Conservation (phyloP, 2,888 invertebrate species). For the Pogonocherus hispidulus region DNA sequence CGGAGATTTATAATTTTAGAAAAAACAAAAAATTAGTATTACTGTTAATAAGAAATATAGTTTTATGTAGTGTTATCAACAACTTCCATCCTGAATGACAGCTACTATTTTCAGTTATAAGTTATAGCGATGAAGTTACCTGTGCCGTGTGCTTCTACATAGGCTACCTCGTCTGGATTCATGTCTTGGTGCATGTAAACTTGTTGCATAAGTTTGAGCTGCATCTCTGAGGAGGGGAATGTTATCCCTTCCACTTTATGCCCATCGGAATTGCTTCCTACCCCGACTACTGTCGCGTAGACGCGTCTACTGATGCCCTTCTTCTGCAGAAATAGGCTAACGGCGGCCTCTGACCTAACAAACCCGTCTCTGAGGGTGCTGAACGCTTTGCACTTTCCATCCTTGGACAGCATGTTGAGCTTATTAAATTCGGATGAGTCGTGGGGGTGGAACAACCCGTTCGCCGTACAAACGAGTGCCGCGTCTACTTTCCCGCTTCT, state of each 20-base stretch:
- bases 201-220: slow-evolving; percentile 74
- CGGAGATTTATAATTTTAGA: too few species aligned
- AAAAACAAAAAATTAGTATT: too few species aligned
- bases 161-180: slow-evolving; percentile 78
- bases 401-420: slow-evolving; percentile 43
- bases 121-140: too few species aligned
- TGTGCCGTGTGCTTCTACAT: slow-evolving; percentile 90
- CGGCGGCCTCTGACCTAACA: too few species aligned
- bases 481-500: slow-evolving; percentile 41
- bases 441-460: slow-evolving; percentile 48
- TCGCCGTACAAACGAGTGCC: slow-evolving; percentile 49
- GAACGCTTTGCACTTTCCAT: slow-evolving; percentile 78
- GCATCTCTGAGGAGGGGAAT: slow-evolving; percentile 72
- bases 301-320: slow-evolving; percentile 66
- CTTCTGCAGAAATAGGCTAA: slow-evolving; percentile 80
- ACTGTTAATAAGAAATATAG: too few species aligned
- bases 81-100: too few species aligned
- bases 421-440: slow-evolving; percentile 49
- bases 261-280: slow-evolving; percentile 63
- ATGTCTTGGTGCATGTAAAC: slow-evolving; percentile 79
- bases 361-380: slow-evolving; percentile 88
- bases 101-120: too few species aligned
- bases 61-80: too few species aligned
- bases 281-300: slow-evolving; percentile 68
- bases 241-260: slow-evolving; percentile 64